phyloP scores from a whole-genome alignment of 2,113 vertebrate genomes.

The Bubo bubo region DNA sequence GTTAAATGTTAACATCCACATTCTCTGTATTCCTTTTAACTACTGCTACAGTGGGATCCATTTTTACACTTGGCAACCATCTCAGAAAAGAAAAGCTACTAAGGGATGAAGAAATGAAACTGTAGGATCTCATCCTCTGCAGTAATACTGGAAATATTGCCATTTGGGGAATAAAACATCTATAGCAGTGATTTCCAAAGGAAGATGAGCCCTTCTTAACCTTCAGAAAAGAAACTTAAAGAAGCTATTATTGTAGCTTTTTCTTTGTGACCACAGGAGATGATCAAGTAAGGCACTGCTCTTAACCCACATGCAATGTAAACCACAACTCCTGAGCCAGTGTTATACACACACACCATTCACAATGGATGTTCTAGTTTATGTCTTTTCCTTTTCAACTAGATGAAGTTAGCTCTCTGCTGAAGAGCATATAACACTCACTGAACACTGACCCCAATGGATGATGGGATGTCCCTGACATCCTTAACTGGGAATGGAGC shows the following conservation, averaged over 20 bases:
- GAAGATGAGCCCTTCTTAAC: background rate
- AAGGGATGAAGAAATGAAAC: background rate
- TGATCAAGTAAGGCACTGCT: background rate
- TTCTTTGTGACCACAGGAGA: background rate
- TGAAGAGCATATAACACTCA: background rate
- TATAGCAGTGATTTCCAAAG: background rate
- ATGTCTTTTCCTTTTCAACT: background rate
- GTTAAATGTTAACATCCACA: background rate
- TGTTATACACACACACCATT: background rate
- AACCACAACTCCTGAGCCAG: background rate
- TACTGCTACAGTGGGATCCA: background rate
- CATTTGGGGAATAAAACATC: background rate
- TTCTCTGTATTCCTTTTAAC: background rate
- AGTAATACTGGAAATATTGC: background rate
- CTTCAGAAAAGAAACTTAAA: background rate
- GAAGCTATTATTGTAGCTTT: background rate
- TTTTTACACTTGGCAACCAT: background rate
- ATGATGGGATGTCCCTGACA: background rate
- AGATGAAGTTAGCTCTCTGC: background rate
- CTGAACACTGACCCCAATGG: rapidly evolving
- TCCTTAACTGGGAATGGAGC: rapidly evolving
- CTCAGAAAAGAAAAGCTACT: background rate
- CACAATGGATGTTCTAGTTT: rapidly evolving
- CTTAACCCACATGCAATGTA: background rate
- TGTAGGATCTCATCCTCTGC: background rate